Percentiles rank a stretch among this genome's conserved stretches.
These are phyloP conservation scores for Coelopa frigida DNA, from an alignment of 1,140 invertebrate species.

Conservation along the genomic window DNA sequence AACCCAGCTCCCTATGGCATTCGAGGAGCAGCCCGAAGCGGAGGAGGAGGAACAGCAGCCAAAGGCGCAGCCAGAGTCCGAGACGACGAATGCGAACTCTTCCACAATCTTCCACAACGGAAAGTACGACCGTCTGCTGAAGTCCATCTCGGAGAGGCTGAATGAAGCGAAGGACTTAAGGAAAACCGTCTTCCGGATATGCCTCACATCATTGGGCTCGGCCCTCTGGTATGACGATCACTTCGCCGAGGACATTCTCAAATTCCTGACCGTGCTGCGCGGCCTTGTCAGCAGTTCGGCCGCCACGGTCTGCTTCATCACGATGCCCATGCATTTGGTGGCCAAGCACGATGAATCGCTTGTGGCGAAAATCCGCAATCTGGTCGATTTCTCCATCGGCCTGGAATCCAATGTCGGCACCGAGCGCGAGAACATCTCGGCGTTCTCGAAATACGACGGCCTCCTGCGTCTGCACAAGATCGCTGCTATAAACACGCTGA, in stretches of 20 bases:
- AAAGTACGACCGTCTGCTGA: background rate
- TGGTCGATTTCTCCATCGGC: conserved; percentile 68
- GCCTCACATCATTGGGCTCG: conserved; percentile 66
- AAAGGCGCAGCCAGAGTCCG: too few relatives aligned
- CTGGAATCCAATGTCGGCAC: conserved; percentile 78
- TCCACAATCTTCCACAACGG: background rate
- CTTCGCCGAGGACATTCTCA: conserved; percentile 54
- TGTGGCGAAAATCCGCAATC: conserved; percentile 56
- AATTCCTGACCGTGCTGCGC: conserved; percentile 68
- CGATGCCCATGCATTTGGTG: conserved; percentile 69
- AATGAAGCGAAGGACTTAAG: background rate
- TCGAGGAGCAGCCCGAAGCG: background rate
- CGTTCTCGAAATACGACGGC: conserved; percentile 78
- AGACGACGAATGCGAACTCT: conserved; percentile 5
- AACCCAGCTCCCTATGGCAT: too few relatives aligned
- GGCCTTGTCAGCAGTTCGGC: conserved; percentile 57
- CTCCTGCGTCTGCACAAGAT: conserved; percentile 70
- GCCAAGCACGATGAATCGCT: conserved; percentile 54
- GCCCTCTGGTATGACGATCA: conserved; percentile 61
- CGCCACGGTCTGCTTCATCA: conserved; percentile 65
- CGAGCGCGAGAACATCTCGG: conserved; percentile 67
- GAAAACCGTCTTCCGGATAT: conserved; percentile 51
- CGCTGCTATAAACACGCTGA: conserved; percentile 64
- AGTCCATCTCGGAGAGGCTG: background rate
- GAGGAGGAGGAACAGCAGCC: conserved; percentile 6